Conservation (phyloP, 2,797 vertebrate genomes). For the Rhynchotus rufescens region DNA sequence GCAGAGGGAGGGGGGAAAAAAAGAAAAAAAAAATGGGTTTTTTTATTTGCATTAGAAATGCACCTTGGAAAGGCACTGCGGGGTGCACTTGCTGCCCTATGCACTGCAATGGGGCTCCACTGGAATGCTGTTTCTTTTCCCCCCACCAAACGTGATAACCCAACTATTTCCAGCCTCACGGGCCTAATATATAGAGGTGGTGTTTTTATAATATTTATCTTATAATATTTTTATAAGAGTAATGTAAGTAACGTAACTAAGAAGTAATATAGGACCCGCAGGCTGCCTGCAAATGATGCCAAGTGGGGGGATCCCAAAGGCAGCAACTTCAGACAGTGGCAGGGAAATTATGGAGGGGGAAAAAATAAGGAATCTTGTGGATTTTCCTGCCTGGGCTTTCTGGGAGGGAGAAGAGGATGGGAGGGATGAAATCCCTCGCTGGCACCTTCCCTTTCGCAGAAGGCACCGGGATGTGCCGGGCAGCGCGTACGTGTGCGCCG, state of each 20-base stretch:
- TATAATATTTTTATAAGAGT: no score
- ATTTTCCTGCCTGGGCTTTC: neutral
- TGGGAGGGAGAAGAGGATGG: no score
- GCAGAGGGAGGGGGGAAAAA: neutral
- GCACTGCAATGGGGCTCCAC: rapidly evolving
- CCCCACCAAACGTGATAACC: neutral
- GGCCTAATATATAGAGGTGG: neutral
- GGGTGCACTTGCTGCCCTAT: neutral
- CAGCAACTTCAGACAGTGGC: neutral
- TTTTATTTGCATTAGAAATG: neutral
- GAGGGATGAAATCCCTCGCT: neutral
- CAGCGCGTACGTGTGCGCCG: neutral
- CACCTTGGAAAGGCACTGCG: rapidly evolving
- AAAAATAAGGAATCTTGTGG: neutral
- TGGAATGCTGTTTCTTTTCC: neutral
- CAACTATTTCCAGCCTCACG: neutral
- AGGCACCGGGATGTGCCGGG: neutral
- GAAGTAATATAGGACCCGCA: no score
- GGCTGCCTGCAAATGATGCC: no score
- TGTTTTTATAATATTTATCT: neutral
- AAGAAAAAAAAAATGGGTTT: neutral
- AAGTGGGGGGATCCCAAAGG: rapidly evolving
- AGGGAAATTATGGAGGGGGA: neutral
- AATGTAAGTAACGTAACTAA: no score
- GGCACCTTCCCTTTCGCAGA: neutral